These are phyloP conservation scores for Podarcis siculus DNA, from an alignment of 2,797 vertebrate species.

Conservation along the genomic window DNA sequence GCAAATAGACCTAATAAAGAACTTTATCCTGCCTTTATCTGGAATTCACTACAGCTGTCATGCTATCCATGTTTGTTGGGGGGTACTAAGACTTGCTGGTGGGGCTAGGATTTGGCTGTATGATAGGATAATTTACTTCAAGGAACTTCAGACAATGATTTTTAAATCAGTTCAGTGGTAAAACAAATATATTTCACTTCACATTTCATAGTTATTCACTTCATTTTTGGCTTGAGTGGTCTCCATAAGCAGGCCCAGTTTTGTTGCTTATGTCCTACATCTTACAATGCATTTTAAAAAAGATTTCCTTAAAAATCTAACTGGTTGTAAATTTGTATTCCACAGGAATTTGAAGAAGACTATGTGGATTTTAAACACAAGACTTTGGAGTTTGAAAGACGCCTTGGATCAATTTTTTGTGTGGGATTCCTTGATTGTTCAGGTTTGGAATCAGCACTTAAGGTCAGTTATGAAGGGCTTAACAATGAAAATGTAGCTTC, in stretches of 20 bases:
- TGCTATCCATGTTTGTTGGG: background rate
- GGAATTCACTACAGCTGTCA: background rate
- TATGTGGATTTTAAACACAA: conserved; percentile 80
- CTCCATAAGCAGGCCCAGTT: background rate
- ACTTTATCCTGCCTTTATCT: conserved; percentile 1
- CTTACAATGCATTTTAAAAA: background rate
- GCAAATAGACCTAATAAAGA: background rate
- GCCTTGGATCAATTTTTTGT: conserved; percentile 80
- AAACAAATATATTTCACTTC: background rate
- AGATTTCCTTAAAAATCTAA: background rate
- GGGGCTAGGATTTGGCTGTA: background rate
- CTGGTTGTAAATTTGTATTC: conserved; percentile 23
- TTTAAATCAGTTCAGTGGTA: background rate
- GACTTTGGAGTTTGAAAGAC: conserved; percentile 78
- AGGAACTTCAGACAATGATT: too few species aligned
- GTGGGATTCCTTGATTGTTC: conserved; percentile 82
- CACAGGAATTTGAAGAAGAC: conserved; percentile 81
- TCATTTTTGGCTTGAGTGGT: background rate
- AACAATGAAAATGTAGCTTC: background rate
- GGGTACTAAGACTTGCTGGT: background rate
- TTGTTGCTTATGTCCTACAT: background rate
- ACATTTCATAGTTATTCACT: background rate
- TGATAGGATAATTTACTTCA: background rate
- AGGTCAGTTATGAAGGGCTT: conserved; percentile 69
- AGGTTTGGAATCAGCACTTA: conserved; percentile 84